phyloP scores from a whole-genome alignment of 2,888 invertebrate genomes.

The Timema podura region DNA sequence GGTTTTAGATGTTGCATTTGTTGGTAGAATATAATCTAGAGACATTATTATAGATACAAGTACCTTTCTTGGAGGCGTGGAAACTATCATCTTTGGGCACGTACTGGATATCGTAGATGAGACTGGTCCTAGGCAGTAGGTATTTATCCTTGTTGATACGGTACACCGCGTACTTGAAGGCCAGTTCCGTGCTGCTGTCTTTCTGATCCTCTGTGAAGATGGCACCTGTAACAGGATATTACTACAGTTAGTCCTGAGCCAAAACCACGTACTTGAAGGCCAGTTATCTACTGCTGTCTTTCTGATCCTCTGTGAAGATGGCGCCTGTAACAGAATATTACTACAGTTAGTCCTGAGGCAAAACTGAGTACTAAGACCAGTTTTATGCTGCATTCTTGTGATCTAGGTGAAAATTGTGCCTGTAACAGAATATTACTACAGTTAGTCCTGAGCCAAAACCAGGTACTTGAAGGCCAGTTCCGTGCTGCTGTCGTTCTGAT shows the following conservation, averaged over 20 bases:
- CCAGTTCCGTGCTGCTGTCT: slow-evolving; percentile 65
- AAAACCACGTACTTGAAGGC: slow-evolving; percentile 64
- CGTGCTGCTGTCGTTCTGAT: slow-evolving; percentile 63
- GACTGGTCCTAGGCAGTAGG: slow-evolving; percentile 65
- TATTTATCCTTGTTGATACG: slow-evolving; percentile 69
- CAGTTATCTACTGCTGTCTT: slow-evolving; percentile 64
- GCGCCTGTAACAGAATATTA: slow-evolving; percentile 54
- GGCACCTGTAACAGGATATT: slow-evolving; percentile 54
- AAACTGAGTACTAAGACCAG: slow-evolving; percentile 58
- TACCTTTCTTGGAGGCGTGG: slow-evolving; percentile 71
- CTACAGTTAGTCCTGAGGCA: not conserved
- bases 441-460: not conserved
- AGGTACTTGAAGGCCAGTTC: slow-evolving; percentile 72
- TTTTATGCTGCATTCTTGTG: slow-evolving; percentile 66
- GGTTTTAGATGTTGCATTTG: too few relatives aligned
- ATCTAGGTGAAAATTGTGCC: slow-evolving; percentile 75
- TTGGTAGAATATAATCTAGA: too few relatives aligned
- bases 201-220: slow-evolving; percentile 70
- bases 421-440: too few relatives aligned
- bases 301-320: slow-evolving; percentile 69
- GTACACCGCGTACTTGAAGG: slow-evolving; percentile 77
- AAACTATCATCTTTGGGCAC: slow-evolving; percentile 73
- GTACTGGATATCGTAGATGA: slow-evolving; percentile 71
- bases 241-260: not conserved
- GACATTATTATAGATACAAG: slow-evolving; percentile 31